Conservation (phyloP, 1,140 invertebrate species). For the Rhopalosiphum maidis region DNA sequence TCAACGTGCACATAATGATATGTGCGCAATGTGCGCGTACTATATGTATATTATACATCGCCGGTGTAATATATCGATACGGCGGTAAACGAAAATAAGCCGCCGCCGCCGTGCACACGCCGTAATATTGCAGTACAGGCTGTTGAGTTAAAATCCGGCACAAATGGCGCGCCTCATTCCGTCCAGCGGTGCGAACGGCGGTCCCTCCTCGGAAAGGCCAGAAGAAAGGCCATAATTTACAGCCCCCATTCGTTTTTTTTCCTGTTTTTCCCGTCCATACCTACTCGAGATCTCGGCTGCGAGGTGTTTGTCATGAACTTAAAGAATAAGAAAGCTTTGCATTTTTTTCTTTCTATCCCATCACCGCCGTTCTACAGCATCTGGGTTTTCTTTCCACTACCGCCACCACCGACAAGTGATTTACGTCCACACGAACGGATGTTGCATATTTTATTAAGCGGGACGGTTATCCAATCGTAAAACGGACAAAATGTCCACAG, state of each 20-base stretch:
- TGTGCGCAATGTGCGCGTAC: background rate
- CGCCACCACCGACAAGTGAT: background rate
- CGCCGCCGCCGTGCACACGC: too few relatives aligned
- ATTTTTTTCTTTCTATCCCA: background rate
- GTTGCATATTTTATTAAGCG: background rate
- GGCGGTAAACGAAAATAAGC: background rate
- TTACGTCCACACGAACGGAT: background rate
- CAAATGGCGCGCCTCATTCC: background rate
- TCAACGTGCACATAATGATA: background rate
- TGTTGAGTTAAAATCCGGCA: background rate
- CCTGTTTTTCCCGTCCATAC: too few relatives aligned
- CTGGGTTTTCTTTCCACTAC: background rate
- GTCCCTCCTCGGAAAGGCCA: background rate
- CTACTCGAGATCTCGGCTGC: background rate
- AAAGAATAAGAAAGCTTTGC: conserved; percentile 21
- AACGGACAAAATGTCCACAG: background rate
- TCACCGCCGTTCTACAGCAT: background rate
- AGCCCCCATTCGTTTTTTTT: background rate
- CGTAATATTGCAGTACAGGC: background rate
- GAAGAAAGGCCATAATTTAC: background rate
- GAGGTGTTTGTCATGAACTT: background rate
- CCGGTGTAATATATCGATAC: background rate
- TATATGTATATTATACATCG: background rate
- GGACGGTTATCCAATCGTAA: background rate
- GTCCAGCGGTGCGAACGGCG: background rate